phyloP scores from a whole-genome alignment of 64 coral and sea anemone genomes.

The Catalaphyllia jardinei region DNA sequence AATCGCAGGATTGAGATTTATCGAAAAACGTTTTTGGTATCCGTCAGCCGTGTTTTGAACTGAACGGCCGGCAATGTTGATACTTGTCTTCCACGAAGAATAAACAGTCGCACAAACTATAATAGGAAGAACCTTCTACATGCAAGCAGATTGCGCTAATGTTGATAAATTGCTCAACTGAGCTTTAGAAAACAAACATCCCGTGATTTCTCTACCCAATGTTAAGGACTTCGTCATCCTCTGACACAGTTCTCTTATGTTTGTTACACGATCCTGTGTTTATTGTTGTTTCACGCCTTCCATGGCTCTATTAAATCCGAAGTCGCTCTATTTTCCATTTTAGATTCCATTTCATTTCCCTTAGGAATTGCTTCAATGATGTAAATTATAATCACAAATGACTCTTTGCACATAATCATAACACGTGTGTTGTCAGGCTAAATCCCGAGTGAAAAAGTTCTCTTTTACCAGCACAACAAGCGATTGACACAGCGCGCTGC shows the following conservation, averaged over 20 bases:
- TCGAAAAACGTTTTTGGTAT: background rate
- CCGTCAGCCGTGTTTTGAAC: no score
- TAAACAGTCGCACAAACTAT: background rate
- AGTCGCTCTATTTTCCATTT: background rate
- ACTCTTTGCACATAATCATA: background rate
- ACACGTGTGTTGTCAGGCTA: slow-evolving; percentile 6
- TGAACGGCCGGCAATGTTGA: background rate
- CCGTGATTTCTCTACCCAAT: background rate
- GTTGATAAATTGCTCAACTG: background rate
- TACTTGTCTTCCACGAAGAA: background rate
- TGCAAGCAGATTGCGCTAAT: background rate
- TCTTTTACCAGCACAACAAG: background rate
- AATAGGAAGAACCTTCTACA: background rate
- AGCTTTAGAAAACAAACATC: background rate
- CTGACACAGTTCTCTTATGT: background rate
- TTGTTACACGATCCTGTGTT: background rate
- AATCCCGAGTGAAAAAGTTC: background rate
- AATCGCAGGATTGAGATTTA: background rate
- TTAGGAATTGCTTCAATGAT: slow-evolving; percentile 14
- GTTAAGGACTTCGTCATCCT: no score
- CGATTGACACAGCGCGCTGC: background rate
- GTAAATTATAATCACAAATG: slow-evolving; percentile 1
- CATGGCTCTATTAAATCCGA: background rate
- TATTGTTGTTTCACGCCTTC: background rate
- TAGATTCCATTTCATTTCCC: slow-evolving; percentile 4